Evolutionary conservation across 2,113 vertebrate genomes (phyloP).

Genomic region (Pantherophis guttatus): DNA sequence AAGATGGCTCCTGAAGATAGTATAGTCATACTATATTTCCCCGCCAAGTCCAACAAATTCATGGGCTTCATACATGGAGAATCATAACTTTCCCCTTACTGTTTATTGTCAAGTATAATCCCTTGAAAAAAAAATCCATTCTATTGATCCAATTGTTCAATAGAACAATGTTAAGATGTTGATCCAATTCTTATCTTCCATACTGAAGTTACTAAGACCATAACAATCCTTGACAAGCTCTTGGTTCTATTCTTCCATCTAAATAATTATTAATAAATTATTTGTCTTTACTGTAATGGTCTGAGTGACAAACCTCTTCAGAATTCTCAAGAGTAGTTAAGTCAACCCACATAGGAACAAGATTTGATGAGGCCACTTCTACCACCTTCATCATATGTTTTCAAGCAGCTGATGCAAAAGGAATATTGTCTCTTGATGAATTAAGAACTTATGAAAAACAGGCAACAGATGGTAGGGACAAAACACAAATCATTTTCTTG

Average conservation of each 20-base stretch:
- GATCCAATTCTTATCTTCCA: background rate
- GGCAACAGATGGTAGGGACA: conserved; percentile 19
- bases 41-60: background rate
- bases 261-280: background rate
- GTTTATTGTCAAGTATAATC: background rate
- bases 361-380: background rate
- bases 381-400: conserved; percentile 3
- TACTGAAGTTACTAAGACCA: background rate
- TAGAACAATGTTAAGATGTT: background rate
- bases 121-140: background rate
- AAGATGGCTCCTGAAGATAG: background rate
- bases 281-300: background rate
- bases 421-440: background rate
- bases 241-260: background rate
- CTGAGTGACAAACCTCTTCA: background rate
- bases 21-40: background rate
- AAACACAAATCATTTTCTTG: conserved; percentile 3
- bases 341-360: background rate
- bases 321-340: background rate
- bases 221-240: background rate
- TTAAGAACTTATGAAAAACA: conserved; percentile 14
- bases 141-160: background rate
- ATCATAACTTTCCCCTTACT: background rate
- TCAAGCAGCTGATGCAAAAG: background rate
- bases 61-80: background rate